Evolutionary conservation across 2,113 vertebrate genomes (phyloP), one percentile per base, ranked within the genome.

Genomic region (Nycticryphes semicollaris): DNA sequence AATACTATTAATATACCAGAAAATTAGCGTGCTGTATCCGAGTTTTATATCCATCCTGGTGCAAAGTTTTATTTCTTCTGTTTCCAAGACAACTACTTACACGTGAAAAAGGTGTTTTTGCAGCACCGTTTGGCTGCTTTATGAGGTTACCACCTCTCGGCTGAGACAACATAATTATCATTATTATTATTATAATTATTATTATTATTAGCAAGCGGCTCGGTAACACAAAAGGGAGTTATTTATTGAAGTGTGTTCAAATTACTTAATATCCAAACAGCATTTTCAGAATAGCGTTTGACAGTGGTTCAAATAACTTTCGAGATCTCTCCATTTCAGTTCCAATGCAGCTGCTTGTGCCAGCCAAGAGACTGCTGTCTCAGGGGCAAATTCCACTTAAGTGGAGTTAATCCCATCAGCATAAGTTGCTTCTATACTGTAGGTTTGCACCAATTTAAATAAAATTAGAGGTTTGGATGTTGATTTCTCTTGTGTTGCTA

Each of bases 321-420:
- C 9, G 53, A 81, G 77, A 73, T 73, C 47, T 92, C 67, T 50
- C 28, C 3, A 67, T 77, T 78, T 82, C 74, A 53, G 37, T 79
- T 94, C 91, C 69, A 89, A 89, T 31, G 69, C 60, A 84, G 80
- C 17, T 87, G 3, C 5, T 43, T 66, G 12, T 45, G 35, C 50
- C 70, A 90, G 83, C 70, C 73, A 66, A 75, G 84, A 84, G 74
- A 69, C 73, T 85, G 47, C 30, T 86, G 50, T 69, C 66, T 79
- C 53, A 57, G 37, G 50, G 70, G 70, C 63, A 80, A 76, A 80
- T 91, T 89, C n/a, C 77, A 15, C 77, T 87, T 83, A 90, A 89
- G 57, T 87, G 77, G 78, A 91, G 60, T 93, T 92, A 83, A 87
- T 93, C 62, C 85, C 85, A 75, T 70, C 74, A 94, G 62, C 66